Evolutionary conservation across 2,888 invertebrate genomes (phyloP), one percentile per base, ranked within the genome.

Genomic region (Chaetogeoica ovagalla): DNA sequence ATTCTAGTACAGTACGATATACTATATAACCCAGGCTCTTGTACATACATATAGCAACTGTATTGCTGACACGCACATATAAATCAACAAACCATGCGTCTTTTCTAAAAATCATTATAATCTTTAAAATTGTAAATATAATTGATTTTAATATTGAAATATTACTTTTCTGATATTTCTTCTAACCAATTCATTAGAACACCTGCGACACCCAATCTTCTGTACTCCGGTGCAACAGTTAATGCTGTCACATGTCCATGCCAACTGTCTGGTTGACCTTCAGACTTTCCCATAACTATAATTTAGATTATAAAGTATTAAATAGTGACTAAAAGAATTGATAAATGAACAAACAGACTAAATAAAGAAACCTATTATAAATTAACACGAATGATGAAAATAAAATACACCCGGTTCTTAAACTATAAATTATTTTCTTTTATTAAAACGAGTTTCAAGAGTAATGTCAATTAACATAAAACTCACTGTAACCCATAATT

Each of bases 241-340:
- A 99, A 88, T 2, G 98, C 98, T 65, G 99, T 99, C 15, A 99
- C 98, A 88, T 99, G 99, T 0, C 99, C 99, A 88, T 99, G 99
- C 97, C 97, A 99, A 85, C 96, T 94, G 84, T 97, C 96, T 73
- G 93, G 93, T 84, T 91, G 91, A 0, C 99, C 99, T 88, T 99
- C 99, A 0, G 97, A 95, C 88, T 99, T 99, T 59, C 98, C 98
- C 98, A 99, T 98, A 76, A 99, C 97, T 98, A 85, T 83, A 90
- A 87, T 66, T 63, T 15, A 59, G 2, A 65, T 59, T 66, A 73
- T 8, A 63, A 63, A 21, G 11, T 60, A 60, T 43, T 60, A 43
- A 21, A 21, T 3, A 15, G 11, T 1, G 48, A 48, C 9, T 48
- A 13, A 48, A 43, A 7, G 6, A 43, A 43, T 6, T 43, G 43